Percentiles rank a stretch among this genome's conserved stretches.
Evolutionary conservation across 1,140 invertebrate genomes (phyloP).

Genomic region (Bicyclus anynana): DNA sequence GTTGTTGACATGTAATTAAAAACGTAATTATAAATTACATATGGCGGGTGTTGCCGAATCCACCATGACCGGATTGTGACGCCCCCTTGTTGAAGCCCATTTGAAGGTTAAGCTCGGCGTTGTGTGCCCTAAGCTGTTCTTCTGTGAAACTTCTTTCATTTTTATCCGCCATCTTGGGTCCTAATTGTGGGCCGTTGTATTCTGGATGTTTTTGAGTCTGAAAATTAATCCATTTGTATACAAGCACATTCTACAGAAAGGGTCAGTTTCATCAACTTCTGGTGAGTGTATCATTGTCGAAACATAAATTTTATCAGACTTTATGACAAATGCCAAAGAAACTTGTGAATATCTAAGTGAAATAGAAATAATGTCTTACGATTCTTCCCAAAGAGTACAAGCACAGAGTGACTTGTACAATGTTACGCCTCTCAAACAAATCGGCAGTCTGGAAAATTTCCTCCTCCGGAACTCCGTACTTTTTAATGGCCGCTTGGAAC

Average conservation of each 20-base stretch:
- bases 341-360: too few relatives aligned
- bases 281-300: too few relatives aligned
- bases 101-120: constrained; percentile 94
- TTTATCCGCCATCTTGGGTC: constrained; percentile 97
- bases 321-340: background rate
- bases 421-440: constrained; percentile 97
- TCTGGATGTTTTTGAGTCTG: constrained; percentile 96
- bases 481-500: constrained; percentile 95
- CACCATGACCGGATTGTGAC: constrained; percentile 89
- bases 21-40: constrained; percentile 80
- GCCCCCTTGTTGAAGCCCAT: constrained; percentile 98
- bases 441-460: constrained; percentile 99
- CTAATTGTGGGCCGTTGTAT: constrained; percentile 91
- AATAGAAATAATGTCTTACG: constrained; percentile 79
- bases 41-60: constrained; percentile 96
- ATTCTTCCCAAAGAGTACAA: constrained; percentile 92
- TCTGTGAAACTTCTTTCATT: constrained; percentile 96
- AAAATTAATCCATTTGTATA: constrained; percentile 9
- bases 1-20: constrained; percentile 14
- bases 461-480: constrained; percentile 96
- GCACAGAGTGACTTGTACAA: constrained; percentile 95
- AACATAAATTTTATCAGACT: too few relatives aligned
- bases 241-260: too few relatives aligned
- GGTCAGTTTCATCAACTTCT: too few relatives aligned
- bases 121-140: constrained; percentile 94